phyloP scores from a whole-genome alignment of 2,113 vertebrate species.

The Chlamydotis undulata region DNA sequence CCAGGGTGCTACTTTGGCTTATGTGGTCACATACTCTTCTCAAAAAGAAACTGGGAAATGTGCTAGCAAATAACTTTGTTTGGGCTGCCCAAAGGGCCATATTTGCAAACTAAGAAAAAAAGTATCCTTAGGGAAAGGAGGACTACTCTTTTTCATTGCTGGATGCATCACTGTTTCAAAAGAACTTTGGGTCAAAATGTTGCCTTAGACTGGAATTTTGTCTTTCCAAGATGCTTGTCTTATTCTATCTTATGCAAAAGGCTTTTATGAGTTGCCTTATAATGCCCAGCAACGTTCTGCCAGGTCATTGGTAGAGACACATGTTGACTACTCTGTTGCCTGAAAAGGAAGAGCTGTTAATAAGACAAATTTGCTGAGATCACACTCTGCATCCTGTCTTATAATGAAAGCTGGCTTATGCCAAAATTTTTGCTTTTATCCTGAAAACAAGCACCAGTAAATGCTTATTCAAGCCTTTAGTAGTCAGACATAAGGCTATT shows the following conservation, averaged over 20 bases:
- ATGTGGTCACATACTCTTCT: rapidly evolving
- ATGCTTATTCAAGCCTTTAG: background rate
- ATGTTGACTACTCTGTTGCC: background rate
- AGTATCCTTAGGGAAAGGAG: background rate
- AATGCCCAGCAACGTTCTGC: background rate
- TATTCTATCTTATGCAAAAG: background rate
- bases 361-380: background rate
- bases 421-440: background rate
- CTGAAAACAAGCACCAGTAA: background rate
- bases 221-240: background rate
- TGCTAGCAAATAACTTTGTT: background rate
- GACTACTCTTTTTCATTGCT: background rate
- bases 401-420: background rate
- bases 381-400: background rate
- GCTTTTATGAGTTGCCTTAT: background rate
- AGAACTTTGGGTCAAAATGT: background rate
- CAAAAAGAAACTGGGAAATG: background rate
- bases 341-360: background rate
- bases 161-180: background rate
- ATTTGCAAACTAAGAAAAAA: background rate
- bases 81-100: background rate
- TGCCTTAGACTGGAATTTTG: background rate
- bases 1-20: background rate
- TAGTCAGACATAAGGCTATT: background rate
- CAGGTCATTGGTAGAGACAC: background rate